Conservation (phyloP, 2,888 invertebrate species). For the Tipula confusa region DNA sequence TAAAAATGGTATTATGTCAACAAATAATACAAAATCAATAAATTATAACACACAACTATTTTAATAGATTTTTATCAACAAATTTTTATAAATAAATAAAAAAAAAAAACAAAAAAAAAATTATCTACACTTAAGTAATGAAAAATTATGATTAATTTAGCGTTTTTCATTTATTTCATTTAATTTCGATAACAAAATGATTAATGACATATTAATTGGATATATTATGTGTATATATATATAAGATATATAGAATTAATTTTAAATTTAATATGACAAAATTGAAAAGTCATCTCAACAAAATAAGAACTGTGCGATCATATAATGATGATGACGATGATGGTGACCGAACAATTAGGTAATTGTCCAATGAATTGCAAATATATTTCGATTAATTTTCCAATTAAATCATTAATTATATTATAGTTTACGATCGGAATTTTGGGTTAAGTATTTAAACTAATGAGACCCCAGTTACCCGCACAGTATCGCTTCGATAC, state of each 20-base stretch:
- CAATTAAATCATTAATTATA: background rate
- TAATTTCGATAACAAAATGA: background rate
- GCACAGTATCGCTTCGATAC: background rate
- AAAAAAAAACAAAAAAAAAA: too few relatives aligned
- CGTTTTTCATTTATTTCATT: constrained; percentile 20
- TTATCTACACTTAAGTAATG: constrained; percentile 3
- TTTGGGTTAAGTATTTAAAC: background rate
- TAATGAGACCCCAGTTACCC: background rate
- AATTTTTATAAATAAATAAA: background rate
- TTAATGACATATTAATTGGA: constrained; percentile 6
- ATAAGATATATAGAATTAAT: background rate
- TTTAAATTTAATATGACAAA: background rate
- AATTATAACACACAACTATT: constrained; percentile 20
- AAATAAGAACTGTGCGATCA: background rate
- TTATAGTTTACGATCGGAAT: background rate
- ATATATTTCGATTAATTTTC: background rate
- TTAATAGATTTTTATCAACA: constrained; percentile 9
- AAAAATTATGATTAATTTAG: constrained; percentile 7
- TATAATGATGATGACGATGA: background rate
- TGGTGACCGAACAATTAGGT: background rate
- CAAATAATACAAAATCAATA: background rate
- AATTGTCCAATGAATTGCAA: background rate
- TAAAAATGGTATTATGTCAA: constrained; percentile 8
- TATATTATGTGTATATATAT: background rate
- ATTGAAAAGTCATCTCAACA: background rate